phyloP scores from a whole-genome alignment of 2,888 invertebrate species.

The Ormia ochracea region DNA sequence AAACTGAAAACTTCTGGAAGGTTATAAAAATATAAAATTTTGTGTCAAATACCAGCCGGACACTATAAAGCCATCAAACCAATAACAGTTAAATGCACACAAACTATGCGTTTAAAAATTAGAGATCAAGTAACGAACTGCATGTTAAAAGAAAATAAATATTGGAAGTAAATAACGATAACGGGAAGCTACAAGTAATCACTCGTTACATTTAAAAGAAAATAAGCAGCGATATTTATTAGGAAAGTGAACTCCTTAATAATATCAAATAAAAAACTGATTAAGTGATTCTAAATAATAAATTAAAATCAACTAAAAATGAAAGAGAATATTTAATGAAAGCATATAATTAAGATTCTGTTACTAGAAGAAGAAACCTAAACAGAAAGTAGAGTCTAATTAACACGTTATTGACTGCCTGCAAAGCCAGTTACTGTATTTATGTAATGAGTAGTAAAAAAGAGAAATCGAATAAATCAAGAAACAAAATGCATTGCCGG shows the following conservation, averaged over 20 bases:
- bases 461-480: not conserved
- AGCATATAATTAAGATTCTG: not conserved
- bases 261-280: not conserved
- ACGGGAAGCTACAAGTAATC: not conserved
- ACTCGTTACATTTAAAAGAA: not conserved
- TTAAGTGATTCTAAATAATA: not conserved
- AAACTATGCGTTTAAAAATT: conserved; percentile 22
- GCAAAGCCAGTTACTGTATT: not conserved
- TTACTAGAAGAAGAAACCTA: not conserved
- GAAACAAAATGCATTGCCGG: not conserved
- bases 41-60: not conserved
- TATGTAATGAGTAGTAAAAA: not conserved
- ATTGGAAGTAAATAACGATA: conserved; percentile 11
- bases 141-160: conserved; percentile 14
- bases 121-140: conserved; percentile 49
- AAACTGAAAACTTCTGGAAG: not conserved
- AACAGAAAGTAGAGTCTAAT: not conserved
- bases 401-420: conserved; percentile 16
- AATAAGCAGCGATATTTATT: not conserved
- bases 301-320: not conserved
- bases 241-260: not conserved
- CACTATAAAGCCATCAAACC: conserved; percentile 14
- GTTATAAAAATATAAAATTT: conserved; percentile 1
- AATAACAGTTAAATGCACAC: conserved; percentile 19
- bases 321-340: not conserved